phyloP scores from a whole-genome alignment of 2,888 invertebrate species.

The Pterostichus niger region DNA sequence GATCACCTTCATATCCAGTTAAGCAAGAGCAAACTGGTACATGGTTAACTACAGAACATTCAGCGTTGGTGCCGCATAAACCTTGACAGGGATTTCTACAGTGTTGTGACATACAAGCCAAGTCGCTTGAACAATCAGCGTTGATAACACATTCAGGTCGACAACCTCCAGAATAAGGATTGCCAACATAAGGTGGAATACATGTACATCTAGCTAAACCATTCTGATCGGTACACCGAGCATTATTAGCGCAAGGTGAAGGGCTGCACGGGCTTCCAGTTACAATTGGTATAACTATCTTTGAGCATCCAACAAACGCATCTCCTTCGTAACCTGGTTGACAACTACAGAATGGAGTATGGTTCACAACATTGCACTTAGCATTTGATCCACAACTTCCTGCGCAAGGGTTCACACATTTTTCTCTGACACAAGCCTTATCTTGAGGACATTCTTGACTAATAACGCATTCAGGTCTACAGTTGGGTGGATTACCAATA shows the following conservation, averaged over 20 bases:
- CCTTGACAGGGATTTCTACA: slow-evolving; percentile 93
- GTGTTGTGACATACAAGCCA: slow-evolving; percentile 90
- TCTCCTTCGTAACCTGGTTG: slow-evolving; percentile 88
- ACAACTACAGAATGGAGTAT: slow-evolving; percentile 90
- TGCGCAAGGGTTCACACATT: slow-evolving; percentile 89
- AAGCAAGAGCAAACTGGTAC: slow-evolving; percentile 90
- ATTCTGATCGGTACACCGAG: slow-evolving; percentile 86
- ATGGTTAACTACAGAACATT: slow-evolving; percentile 90
- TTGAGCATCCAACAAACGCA: slow-evolving; percentile 89
- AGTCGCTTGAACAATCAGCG: slow-evolving; percentile 87
- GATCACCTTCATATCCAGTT: slow-evolving; percentile 89
- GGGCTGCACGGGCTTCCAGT: slow-evolving; percentile 84
- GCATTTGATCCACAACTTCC: slow-evolving; percentile 89
- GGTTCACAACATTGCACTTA: slow-evolving; percentile 87
- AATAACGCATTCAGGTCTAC: slow-evolving; percentile 90
- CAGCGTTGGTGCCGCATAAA: slow-evolving; percentile 90
- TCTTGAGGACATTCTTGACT: slow-evolving; percentile 90
- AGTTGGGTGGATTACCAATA: slow-evolving; percentile 89
- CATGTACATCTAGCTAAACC: slow-evolving; percentile 88
- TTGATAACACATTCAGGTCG: slow-evolving; percentile 91
- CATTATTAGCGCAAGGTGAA: slow-evolving; percentile 91
- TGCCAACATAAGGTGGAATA: slow-evolving; percentile 92
- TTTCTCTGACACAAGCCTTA: slow-evolving; percentile 89
- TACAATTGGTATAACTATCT: slow-evolving; percentile 73
- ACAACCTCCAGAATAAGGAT: slow-evolving; percentile 92